Evolutionary conservation across 2,113 vertebrate genomes (phyloP).

Genomic region (Seriola quinqueradiata): DNA sequence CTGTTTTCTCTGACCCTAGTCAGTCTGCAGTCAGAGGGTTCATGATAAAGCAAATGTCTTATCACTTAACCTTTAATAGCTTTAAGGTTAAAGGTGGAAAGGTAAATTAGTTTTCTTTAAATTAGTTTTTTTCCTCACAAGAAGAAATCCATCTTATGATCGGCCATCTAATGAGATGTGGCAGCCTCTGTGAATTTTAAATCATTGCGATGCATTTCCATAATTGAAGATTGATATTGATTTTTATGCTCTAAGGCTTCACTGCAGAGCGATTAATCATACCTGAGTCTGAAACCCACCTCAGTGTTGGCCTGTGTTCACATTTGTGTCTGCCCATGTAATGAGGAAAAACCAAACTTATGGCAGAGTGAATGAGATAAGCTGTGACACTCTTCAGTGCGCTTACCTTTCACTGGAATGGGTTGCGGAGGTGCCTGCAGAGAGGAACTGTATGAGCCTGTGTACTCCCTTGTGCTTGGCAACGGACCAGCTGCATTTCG

Average conservation of each 20-base stretch:
- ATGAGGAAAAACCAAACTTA: slow-evolving; percentile 6
- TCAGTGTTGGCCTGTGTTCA: slow-evolving; percentile 19
- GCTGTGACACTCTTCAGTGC: slow-evolving; percentile 43
- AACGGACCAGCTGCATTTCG: slow-evolving; percentile 76
- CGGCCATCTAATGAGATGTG: slow-evolving; percentile 20
- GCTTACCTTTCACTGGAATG: slow-evolving; percentile 60
- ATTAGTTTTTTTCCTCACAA: background rate
- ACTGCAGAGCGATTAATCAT: slow-evolving; percentile 54
- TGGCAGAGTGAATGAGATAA: slow-evolving; percentile 19
- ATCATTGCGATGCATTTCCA: slow-evolving; percentile 53
- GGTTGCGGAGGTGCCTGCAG: slow-evolving; percentile 62
- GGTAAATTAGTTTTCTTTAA: background rate
- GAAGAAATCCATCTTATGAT: slow-evolving; percentile 38
- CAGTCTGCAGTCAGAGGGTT: background rate
- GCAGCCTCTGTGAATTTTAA: slow-evolving; percentile 43
- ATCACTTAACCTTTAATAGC: slow-evolving; percentile 12
- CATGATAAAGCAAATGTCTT: background rate
- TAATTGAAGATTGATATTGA: slow-evolving; percentile 66
- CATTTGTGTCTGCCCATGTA: slow-evolving; percentile 2
- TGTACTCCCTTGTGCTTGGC: slow-evolving; percentile 79
- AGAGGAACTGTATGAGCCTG: slow-evolving; percentile 74
- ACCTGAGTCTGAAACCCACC: slow-evolving; percentile 23
- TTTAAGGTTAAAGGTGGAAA: slow-evolving; percentile 5
- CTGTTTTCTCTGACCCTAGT: slow-evolving; percentile 25
- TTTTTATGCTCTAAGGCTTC: slow-evolving; percentile 47